These are phyloP conservation scores for Caenorhabditis inopinata DNA, from an alignment of 1,140 invertebrate genomes.

Conservation along the genomic window DNA sequence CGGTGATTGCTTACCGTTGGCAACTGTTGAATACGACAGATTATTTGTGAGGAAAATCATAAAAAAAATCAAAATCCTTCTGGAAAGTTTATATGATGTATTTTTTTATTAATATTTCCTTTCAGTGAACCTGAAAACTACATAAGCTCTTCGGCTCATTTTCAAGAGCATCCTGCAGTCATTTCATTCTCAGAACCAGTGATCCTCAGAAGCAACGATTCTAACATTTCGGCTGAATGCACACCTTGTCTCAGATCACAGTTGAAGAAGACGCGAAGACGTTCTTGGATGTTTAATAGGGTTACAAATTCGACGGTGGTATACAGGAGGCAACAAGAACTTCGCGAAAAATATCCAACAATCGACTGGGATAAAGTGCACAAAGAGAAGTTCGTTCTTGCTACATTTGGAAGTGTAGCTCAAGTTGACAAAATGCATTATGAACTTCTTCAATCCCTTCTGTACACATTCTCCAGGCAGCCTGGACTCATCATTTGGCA, in stretches of 20 bases:
- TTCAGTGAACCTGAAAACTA: not conserved
- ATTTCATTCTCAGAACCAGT: not conserved
- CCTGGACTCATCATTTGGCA: constrained; percentile 56
- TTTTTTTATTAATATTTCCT: not conserved
- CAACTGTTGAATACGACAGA: too few species aligned
- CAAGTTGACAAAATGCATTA: constrained; percentile 57
- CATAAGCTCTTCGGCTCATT: not conserved
- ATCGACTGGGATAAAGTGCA: constrained; percentile 56
- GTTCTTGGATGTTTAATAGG: not conserved
- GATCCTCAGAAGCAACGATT: not conserved
- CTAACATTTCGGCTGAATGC: not conserved
- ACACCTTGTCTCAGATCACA: not conserved
- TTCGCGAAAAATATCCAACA: constrained; percentile 43
- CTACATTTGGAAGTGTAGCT: constrained; percentile 63
- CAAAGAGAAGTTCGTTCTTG: constrained; percentile 51
- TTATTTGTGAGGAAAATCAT: too few species aligned
- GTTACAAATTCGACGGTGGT: not conserved
- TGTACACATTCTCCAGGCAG: constrained; percentile 47
- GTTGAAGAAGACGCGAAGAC: not conserved
- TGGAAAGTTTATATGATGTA: too few species aligned
- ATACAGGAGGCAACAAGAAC: not conserved
- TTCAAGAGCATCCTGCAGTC: not conserved
- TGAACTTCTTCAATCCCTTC: constrained; percentile 49
- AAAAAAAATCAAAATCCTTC: too few species aligned
- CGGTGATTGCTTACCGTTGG: too few species aligned